These are phyloP conservation scores for Callipepla squamata DNA, from an alignment of 2,113 vertebrate species.

Conservation along the genomic window DNA sequence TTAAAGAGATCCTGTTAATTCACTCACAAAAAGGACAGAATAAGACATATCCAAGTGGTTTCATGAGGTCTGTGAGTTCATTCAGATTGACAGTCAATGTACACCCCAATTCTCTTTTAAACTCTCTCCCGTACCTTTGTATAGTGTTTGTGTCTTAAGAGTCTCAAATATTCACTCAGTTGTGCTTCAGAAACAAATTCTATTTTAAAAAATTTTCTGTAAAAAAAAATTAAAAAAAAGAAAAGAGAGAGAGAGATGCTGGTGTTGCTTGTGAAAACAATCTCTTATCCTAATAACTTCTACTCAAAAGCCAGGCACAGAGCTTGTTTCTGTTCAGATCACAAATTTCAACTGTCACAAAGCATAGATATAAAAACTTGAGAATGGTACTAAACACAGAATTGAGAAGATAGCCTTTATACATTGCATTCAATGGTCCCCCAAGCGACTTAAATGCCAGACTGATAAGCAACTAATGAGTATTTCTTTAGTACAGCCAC, in stretches of 20 bases:
- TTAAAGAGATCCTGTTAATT: not conserved
- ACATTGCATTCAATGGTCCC: not conserved
- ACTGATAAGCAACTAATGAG: not conserved
- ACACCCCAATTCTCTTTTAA: not conserved
- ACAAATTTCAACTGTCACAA: constrained; percentile 31
- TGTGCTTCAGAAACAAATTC: not conserved
- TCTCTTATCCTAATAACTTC: constrained; percentile 19
- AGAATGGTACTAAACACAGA: not conserved
- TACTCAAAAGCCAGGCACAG: constrained; percentile 22
- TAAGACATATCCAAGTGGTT: not conserved
- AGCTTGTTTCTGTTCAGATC: constrained; percentile 33
- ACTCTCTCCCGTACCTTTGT: not conserved
- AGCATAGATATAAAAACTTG: constrained; percentile 4
- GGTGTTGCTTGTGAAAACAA: not conserved
- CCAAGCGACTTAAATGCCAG: constrained; percentile 25
- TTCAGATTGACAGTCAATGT: not conserved
- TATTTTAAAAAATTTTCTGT: not conserved
- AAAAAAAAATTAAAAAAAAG: not conserved
- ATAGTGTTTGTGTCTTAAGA: not conserved
- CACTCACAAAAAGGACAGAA: not conserved
- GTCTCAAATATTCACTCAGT: not conserved
- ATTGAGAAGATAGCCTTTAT: not conserved
- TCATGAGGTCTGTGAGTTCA: not conserved
- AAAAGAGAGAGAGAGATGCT: not conserved
- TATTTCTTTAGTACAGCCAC: not conserved